Base-by-base conservation (phyloP, 2,888 invertebrate species). In the Elmis aenea region DNA sequence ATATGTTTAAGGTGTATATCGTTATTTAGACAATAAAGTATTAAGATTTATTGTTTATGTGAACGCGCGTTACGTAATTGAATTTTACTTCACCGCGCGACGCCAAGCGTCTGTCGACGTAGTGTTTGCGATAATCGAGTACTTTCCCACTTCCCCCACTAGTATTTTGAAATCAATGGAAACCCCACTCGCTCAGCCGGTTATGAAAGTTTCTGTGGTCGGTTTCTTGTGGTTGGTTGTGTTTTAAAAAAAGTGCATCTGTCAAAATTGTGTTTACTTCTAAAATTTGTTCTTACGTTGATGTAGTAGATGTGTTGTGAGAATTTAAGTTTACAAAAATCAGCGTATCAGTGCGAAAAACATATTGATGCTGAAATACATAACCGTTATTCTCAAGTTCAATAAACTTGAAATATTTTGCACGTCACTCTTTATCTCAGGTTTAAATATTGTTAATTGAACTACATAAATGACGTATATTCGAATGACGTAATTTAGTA, bases 401-500 rank as follows among this genome's bases (percentile, higher is more conserved):
- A 37, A 25, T 28, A 37, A 27, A 32, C 37, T 18, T 9, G n/a
- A 3, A 14, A 20, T 21, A 35, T 32, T 26, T 26, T 26, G 29
- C 23, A 39, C 42, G 38, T 38, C 34, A 43, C 22, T 22, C 22
- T 28, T 30, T 32, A 28, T 33, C 28, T 22, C 16, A 35, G 26
- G 33, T 36, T 39, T 29, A 31, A 39, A 32, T 39, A 34, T 28
- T 33, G 29, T 29, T 29, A 20, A 15, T 29, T 9, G 36, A 44
- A 44, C 44, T 37, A 29, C 32, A 34, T 30, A 15, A 11, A 28
- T 41, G 41, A 45, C 45, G 45, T 38, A 26, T 14, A 27, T 20
- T 22, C 29, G 11, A 36, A 29, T 45, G 42, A 45, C 45, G 47
- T 47, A 35, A 34, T 23, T 27, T 30, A 28, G 10, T 16, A 33